phyloP scores from a whole-genome alignment of 2,888 invertebrate species.

The Hyposoter dolosus region DNA sequence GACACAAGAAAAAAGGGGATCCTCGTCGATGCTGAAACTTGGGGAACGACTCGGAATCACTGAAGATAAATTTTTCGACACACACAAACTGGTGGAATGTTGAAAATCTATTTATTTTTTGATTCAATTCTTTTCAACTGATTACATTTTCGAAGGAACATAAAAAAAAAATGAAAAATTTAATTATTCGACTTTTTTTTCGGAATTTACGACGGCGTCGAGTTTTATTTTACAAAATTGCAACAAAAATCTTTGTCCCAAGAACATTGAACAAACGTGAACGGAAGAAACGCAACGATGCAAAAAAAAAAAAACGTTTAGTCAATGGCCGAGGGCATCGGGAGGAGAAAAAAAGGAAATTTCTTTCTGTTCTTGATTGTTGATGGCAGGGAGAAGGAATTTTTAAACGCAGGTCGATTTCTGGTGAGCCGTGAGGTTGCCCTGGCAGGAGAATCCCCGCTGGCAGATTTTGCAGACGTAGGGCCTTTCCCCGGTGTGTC shows the following conservation, averaged over 20 bases:
- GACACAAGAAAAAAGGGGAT: neutral
- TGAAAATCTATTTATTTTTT: conserved; percentile 73
- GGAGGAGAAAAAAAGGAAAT: neutral
- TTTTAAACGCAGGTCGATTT: conserved; percentile 82
- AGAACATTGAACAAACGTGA: neutral
- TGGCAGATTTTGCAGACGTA: conserved; percentile 84
- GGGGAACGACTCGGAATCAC: conserved; percentile 3
- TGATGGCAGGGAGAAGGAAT: neutral
- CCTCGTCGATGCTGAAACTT: conserved; percentile 17
- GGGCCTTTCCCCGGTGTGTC: conserved; percentile 85
- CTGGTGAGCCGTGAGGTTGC: conserved; percentile 84
- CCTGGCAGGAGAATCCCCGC: conserved; percentile 84
- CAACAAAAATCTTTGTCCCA: neutral
- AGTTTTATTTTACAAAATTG: neutral
- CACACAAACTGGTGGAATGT: conserved; percentile 66
- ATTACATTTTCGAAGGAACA: conserved; percentile 52
- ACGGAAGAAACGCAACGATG: neutral
- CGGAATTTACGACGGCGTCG: neutral
- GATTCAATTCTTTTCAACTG: conserved; percentile 42
- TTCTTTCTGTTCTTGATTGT: neutral
- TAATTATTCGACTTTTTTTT: neutral
- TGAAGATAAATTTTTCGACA: neutral
- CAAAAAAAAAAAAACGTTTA: conserved; percentile 28
- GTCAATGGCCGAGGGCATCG: conserved; percentile 3
- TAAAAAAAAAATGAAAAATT: conserved; percentile 8